A percentile compares a stretch with the other conserved stretches of the same genome.
Conservation (phyloP, 2,797 vertebrate species). For the Vultur gryphus region DNA sequence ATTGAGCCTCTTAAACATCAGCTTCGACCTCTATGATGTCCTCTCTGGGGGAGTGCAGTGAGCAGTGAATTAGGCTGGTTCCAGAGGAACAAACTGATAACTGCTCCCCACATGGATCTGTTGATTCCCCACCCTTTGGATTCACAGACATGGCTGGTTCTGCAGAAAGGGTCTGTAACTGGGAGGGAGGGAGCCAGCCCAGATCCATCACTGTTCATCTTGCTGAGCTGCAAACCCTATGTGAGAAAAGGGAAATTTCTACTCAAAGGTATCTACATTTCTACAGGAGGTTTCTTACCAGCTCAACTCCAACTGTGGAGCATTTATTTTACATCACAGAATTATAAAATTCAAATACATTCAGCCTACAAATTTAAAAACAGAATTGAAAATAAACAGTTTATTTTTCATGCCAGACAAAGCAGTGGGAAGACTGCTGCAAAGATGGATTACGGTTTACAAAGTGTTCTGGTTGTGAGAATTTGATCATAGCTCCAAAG, state of each 20-base stretch:
- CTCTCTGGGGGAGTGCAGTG: neutral
- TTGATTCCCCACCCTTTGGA: neutral
- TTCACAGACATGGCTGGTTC: neutral
- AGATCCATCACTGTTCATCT: neutral
- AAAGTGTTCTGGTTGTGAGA: constrained; percentile 46
- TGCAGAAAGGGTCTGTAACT: neutral
- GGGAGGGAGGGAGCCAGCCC: neutral
- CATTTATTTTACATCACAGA: constrained; percentile 1
- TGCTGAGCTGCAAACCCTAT: neutral
- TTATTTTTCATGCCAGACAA: constrained; percentile 54
- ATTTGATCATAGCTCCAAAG: constrained; percentile 30
- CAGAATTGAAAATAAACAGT: constrained; percentile 39
- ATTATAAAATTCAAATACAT: constrained; percentile 57
- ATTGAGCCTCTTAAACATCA: neutral
- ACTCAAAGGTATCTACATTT: neutral
- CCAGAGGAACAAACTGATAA: neutral
- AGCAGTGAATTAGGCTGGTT: neutral
- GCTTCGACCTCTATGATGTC: neutral
- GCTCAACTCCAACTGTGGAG: neutral
- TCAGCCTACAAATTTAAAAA: constrained; percentile 50
- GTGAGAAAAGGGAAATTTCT: neutral
- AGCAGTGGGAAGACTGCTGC: neutral
- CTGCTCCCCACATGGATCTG: neutral
- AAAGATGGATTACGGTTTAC: constrained; percentile 52
- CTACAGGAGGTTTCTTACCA: neutral